Conservation (phyloP, 2,888 invertebrate genomes). For the Sympetrum striolatum region DNA sequence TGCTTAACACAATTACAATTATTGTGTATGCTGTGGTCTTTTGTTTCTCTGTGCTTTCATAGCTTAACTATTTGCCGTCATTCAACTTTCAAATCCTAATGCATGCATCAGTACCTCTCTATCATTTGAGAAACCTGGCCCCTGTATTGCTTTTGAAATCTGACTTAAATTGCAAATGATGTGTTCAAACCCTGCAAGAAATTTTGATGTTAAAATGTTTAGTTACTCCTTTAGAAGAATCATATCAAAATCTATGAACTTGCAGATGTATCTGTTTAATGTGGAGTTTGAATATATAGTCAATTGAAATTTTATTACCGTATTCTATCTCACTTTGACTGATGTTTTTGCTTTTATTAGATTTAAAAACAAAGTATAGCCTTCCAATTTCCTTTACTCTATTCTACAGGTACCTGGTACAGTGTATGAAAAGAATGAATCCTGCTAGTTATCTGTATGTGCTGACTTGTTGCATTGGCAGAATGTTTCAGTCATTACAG, state of each 20-base stretch:
- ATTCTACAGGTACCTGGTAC: conserved; percentile 12
- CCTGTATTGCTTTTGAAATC: too few relatives aligned
- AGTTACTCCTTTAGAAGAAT: background rate
- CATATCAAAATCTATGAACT: background rate
- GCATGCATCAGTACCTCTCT: too few relatives aligned
- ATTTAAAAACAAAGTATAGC: background rate
- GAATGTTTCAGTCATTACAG: too few relatives aligned
- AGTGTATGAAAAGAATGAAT: background rate
- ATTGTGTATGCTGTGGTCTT: too few relatives aligned
- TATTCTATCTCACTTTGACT: background rate
- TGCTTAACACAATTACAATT: too few relatives aligned
- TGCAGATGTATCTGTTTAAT: background rate
- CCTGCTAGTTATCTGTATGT: background rate
- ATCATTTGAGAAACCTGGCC: too few relatives aligned
- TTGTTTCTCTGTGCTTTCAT: too few relatives aligned
- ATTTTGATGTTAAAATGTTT: too few relatives aligned
- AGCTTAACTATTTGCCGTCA: too few relatives aligned
- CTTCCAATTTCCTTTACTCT: background rate
- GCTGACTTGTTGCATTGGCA: background rate
- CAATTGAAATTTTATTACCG: background rate
- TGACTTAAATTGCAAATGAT: too few relatives aligned
- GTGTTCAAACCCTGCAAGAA: too few relatives aligned
- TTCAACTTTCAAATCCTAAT: too few relatives aligned
- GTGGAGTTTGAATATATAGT: background rate
- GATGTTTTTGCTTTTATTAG: background rate